Percentiles rank a stretch among this genome's conserved stretches.
These are phyloP conservation scores for Epizoanthus stellaris DNA, from an alignment of 92 coral and sea anemone species.

Conservation along the genomic window DNA sequence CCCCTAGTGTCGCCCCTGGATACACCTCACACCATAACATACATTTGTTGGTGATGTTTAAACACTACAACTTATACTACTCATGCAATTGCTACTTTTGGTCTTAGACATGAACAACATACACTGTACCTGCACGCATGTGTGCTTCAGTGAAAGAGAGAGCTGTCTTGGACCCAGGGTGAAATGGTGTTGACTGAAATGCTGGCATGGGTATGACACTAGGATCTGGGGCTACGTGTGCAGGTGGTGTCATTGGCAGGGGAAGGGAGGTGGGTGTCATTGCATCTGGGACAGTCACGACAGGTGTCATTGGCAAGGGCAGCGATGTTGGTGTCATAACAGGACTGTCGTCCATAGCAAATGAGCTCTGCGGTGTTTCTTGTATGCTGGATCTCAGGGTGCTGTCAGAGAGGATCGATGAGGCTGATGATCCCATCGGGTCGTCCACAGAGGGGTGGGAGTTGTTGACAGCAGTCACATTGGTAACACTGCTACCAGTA, in stretches of 20 bases:
- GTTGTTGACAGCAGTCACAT: constrained; percentile 76
- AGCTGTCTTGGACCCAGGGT: not conserved
- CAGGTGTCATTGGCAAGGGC: constrained; percentile 80
- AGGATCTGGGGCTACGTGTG: constrained; percentile 56
- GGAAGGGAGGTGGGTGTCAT: constrained; percentile 64
- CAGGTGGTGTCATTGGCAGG: constrained; percentile 49
- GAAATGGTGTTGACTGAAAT: constrained; percentile 68
- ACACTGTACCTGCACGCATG: no score
- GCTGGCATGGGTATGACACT: constrained; percentile 64
- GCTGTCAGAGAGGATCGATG: constrained; percentile 85
- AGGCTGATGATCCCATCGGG: constrained; percentile 73
- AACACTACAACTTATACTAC: no score
- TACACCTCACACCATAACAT: no score
- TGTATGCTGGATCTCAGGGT: constrained; percentile 73
- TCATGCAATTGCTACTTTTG: no score
- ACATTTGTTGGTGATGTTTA: no score
- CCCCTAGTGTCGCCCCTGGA: no score
- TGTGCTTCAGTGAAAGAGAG: no score
- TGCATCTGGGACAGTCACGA: constrained; percentile 18
- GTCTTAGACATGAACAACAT: no score
- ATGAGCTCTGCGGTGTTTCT: constrained; percentile 71
- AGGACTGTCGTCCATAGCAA: constrained; percentile 47
- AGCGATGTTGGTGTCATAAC: constrained; percentile 82
- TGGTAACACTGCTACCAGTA: constrained; percentile 81
- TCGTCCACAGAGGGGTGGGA: constrained; percentile 73